Base-by-base conservation (phyloP, 2,888 invertebrate species). In the Epinotia ramella region DNA sequence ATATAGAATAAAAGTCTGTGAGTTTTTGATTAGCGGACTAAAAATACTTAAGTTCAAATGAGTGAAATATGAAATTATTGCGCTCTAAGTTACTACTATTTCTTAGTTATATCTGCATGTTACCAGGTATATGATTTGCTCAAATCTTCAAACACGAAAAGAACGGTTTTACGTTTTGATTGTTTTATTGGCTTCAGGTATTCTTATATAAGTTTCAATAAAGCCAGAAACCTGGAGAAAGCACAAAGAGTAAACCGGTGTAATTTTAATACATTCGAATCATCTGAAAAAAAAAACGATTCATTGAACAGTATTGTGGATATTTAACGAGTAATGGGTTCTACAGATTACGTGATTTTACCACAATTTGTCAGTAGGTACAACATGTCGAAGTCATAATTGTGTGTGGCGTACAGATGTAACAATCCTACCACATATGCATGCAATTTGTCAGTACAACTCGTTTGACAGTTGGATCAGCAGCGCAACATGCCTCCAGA, bases 81-180 rank as follows among this genome's bases (percentile, higher is more conserved):
- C 16, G 24, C 20, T 68, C 20, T 46, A 56, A 56, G 56, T 62
- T 65, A 66, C 28, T 66, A 46, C 16, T 16, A 44, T 24, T 1
- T 28, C 24, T 28, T 69, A 69, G 6, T 20, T 69, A 16, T 24
- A 60, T 68, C n/a, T 49, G 7, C 66, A 18, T 59, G 3, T 63
- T 16, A 71, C 63, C 49, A 40, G 66, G 57, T 72, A 56, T 71
- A 65, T 72, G 67, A 72, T 76, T 72, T 76, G 76, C 76, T 76
- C 76, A 76, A 76, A 62, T 65, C 24, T 70, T 64, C 28, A 49
- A 57, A 40, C 40, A 33, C 57, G 49, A 68, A 68, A 5, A 16
- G 33, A 70, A 33, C 49, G 49, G 33, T 63, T 63, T 68, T 69
- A 33, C 24, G 20, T 65, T 67, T 68, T 33, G 16, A 53, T 11